Evolutionary conservation across 2,113 vertebrate species (phyloP).

Genomic region (Cnemophilus loriae): DNA sequence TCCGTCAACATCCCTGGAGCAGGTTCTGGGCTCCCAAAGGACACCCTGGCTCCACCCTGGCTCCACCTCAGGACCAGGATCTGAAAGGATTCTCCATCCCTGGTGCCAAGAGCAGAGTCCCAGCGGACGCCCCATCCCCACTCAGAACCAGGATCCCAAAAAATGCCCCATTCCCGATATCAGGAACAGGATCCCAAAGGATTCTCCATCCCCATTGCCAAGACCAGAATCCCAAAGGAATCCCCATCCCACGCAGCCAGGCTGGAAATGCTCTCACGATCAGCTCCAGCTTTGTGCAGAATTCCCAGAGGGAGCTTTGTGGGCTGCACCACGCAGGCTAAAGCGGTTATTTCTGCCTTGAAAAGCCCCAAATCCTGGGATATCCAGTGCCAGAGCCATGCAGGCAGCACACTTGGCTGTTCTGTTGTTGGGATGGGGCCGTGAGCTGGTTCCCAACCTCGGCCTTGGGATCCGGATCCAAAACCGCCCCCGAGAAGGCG

Average conservation of each 20-base stretch:
- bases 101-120: background rate
- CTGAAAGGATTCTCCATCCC: background rate
- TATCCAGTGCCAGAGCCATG: rapidly evolving
- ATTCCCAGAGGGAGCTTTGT: background rate
- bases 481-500: background rate
- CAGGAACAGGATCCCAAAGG: background rate
- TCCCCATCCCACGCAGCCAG: background rate
- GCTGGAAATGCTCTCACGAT: background rate
- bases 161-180: rapidly evolving
- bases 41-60: background rate
- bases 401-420: rapidly evolving
- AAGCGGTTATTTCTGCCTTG: background rate
- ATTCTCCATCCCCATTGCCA: rapidly evolving
- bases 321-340: rapidly evolving
- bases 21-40: background rate
- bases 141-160: background rate
- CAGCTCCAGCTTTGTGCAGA: background rate
- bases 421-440: rapidly evolving
- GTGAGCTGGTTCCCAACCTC: rapidly evolving
- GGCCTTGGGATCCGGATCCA: background rate
- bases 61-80: rapidly evolving
- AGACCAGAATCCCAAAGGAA: background rate
- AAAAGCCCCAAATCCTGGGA: background rate
- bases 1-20: background rate
- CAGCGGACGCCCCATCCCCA: background rate